Conservation (phyloP, 2,888 invertebrate species). For the Idaea straminata region DNA sequence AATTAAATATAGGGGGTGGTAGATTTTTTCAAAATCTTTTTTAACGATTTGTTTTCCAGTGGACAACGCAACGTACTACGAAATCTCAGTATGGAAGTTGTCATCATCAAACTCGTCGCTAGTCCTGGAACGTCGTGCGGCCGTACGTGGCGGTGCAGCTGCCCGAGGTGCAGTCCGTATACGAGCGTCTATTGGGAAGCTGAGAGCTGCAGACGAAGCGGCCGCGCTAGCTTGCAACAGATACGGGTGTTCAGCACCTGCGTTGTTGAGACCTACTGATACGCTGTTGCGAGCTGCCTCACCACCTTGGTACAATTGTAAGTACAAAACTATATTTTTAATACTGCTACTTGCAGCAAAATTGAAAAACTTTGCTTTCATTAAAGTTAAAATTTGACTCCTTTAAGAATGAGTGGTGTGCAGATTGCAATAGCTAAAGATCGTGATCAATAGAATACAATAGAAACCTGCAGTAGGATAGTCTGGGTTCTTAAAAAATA, state of each 20-base stretch:
- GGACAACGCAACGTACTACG: constrained; percentile 73
- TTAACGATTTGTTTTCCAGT: constrained; percentile 41
- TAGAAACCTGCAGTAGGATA: no score
- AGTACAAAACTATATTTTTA: constrained; percentile 29
- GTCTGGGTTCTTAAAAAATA: no score
- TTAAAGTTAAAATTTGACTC: no score
- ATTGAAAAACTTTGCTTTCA: no score
- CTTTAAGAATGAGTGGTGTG: no score
- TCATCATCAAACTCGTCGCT: constrained; percentile 66
- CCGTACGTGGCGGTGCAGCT: constrained; percentile 64
- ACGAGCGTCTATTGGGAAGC: constrained; percentile 52
- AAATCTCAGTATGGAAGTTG: constrained; percentile 70
- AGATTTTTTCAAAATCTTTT: neutral
- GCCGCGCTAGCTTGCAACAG: constrained; percentile 70
- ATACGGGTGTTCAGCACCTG: constrained; percentile 65
- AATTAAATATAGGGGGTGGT: no score
- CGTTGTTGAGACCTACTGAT: constrained; percentile 63
- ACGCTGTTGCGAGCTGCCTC: constrained; percentile 56
- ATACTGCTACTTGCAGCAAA: no score
- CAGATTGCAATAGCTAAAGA: no score
- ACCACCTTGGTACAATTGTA: constrained; percentile 70
- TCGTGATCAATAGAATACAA: no score
- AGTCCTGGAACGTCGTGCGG: constrained; percentile 57
- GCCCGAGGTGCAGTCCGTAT: constrained; percentile 56
- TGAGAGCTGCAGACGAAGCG: constrained; percentile 62